Base-by-base conservation (phyloP, 1,140 invertebrate species). In the Alviniconcha marisindica region DNA sequence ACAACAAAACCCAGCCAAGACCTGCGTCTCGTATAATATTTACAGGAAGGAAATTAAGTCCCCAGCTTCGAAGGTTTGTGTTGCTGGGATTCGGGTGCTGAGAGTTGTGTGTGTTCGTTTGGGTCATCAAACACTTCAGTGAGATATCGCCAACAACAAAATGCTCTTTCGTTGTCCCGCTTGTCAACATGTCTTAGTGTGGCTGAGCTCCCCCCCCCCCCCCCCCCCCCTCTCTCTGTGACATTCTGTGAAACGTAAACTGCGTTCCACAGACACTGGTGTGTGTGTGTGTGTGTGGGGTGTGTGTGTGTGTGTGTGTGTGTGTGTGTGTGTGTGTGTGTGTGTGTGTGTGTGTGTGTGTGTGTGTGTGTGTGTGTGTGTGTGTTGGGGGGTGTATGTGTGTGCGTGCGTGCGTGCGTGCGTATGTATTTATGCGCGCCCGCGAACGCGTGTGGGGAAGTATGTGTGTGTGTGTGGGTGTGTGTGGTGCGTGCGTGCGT, bases 251-350 rank as follows among this genome's bases (percentile, higher is more conserved):
- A n/a, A n/a, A 24, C 4, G 24, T n/a, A 4, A 24, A 4, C 21
- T 4, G 7, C 3, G 4, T 7, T 60, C 4, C 4, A 24, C 21
- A 4, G 18, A 4, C 21, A n/a, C 4, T 4, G 7, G 24, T 60
- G 24, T 15, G 56, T 60, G 56, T 60, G 24, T n/a, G 56, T 60
- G 10, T 60, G 10, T n/a, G 10, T n/a, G 56, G 18, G 10, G 28
- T n/a, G 56, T 60, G 56, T 60, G 56, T 60, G 56, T 60, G 56
- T 60, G 56, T 60, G 56, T 60, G 56, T 60, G 56, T 60, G 56
- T 60, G 56, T 60, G 56, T 60, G 56, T 60, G 56, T 60, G 56
- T n/a, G 56, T 60, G 56, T 60, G 56, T 60, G 56, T 60, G 56
- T n/a, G 56, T 60, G 56, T 60, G 56, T n/a, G 56, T 60, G 56